These are phyloP conservation scores for Boulengeromyrus knoepffleri DNA, from an alignment of 2,113 vertebrate genomes.

Conservation along the genomic window DNA sequence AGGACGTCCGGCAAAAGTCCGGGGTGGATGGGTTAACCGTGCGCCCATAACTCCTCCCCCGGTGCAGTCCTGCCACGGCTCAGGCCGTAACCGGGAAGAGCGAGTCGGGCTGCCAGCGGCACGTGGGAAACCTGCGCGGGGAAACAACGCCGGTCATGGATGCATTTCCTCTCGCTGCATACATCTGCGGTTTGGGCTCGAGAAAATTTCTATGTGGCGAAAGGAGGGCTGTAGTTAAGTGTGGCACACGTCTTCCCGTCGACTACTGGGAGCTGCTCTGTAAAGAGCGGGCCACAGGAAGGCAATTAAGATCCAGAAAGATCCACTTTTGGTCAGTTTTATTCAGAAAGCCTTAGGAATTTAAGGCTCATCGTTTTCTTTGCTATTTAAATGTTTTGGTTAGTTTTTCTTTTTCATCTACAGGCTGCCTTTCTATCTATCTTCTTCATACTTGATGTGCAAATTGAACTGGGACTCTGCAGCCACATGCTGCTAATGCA, in stretches of 20 bases:
- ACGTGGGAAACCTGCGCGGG: not conserved
- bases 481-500: not conserved
- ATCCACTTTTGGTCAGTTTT: not conserved
- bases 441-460: not conserved
- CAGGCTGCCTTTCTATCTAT: not conserved
- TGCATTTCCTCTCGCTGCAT: not conserved
- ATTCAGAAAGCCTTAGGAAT: not conserved
- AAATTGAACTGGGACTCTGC: constrained; percentile 9
- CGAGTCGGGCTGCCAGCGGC: not conserved
- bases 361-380: not conserved
- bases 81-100: not conserved
- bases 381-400: not conserved
- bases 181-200: not conserved
- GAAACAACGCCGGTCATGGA: not conserved
- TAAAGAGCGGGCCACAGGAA: not conserved
- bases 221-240: not conserved
- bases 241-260: not conserved
- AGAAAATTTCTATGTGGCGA: not conserved
- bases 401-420: not conserved
- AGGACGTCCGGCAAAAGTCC: not conserved
- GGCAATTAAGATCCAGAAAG: not conserved
- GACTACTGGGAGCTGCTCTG: not conserved
- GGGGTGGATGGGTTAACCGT: not conserved
- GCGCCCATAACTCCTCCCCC: not conserved
- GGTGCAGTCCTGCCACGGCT: not conserved